phyloP scores from a whole-genome alignment of 2,797 vertebrate genomes.

The Spinibarbus caldwelli region DNA sequence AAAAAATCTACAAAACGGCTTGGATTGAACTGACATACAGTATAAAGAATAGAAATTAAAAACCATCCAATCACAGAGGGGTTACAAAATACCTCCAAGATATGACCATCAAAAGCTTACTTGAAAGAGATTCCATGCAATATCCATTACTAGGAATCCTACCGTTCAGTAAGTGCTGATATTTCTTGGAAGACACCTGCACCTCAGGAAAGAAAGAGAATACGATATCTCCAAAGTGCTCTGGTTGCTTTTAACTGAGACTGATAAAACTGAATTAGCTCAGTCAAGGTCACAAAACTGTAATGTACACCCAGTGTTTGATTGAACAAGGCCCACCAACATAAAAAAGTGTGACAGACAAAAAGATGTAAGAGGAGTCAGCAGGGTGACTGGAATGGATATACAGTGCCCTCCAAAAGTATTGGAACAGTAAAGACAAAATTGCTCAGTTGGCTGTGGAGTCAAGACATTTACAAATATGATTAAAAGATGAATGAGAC shows the following conservation, averaged over 20 bases:
- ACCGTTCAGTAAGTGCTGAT: slow-evolving; percentile 8
- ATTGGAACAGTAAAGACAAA: too few relatives aligned
- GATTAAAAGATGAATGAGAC: too few relatives aligned
- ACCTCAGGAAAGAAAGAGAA: slow-evolving; percentile 18
- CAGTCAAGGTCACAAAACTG: slow-evolving; percentile 18
- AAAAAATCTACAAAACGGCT: neutral
- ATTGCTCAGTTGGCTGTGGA: too few relatives aligned
- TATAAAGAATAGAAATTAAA: neutral
- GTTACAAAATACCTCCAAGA: slow-evolving; percentile 3
- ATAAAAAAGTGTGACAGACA: neutral
- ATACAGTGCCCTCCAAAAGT: too few relatives aligned
- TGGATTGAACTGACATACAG: neutral
- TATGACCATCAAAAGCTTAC: slow-evolving; percentile 17
- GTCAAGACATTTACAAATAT: too few relatives aligned
- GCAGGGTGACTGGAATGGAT: neutral
- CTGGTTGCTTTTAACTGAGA: slow-evolving; percentile 25
- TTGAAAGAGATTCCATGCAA: slow-evolving; percentile 24
- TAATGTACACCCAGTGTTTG: slow-evolving; percentile 1
- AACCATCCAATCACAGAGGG: neutral
- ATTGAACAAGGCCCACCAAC: neutral
- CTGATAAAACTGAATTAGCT: slow-evolving; percentile 11
- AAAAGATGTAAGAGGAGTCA: slow-evolving; percentile 6
- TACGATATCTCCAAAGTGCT: slow-evolving; percentile 9
- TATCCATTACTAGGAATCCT: slow-evolving; percentile 15
- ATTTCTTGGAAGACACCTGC: slow-evolving; percentile 25